Percentiles rank a stretch among this genome's conserved stretches.
These are phyloP conservation scores for Belgica antarctica DNA, from an alignment of 2,888 invertebrate species.

Conservation along the genomic window DNA sequence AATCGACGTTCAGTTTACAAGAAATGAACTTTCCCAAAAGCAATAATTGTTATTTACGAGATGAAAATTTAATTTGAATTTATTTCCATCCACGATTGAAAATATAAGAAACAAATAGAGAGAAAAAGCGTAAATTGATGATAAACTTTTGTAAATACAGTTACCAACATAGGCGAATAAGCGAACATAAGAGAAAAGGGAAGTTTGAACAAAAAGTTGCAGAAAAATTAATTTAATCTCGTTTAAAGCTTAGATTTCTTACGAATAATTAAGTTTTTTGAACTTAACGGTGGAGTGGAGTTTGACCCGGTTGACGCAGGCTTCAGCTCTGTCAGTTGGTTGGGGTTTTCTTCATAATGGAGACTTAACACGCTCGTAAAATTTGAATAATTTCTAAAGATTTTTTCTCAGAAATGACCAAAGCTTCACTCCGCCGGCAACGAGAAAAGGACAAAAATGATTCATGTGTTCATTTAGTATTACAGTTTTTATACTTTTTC, in stretches of 20 bases:
- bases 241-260: no score
- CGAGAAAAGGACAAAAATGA: background rate
- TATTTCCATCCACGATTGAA: conserved; percentile 23
- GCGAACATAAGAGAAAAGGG: background rate
- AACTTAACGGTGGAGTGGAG: no score
- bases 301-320: no score
- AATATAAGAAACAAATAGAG: background rate
- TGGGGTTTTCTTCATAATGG: no score
- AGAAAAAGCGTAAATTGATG: conserved; percentile 10
- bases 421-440: background rate
- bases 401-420: background rate
- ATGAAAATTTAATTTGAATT: conserved; percentile 14
- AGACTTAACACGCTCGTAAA: no score
- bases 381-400: no score
- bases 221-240: no score
- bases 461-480: conserved; percentile 12
- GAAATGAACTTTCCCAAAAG: conserved; percentile 26
- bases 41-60: conserved; percentile 39
- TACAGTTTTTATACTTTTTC: conserved; percentile 6
- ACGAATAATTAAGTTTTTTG: no score
- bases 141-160: conserved; percentile 16
- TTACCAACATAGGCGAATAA: conserved; percentile 8
- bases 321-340: no score
- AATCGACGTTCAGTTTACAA: background rate
- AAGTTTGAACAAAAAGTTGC: no score